Conservation (phyloP, 2,113 vertebrate genomes). For the Atrichornis clamosus region DNA sequence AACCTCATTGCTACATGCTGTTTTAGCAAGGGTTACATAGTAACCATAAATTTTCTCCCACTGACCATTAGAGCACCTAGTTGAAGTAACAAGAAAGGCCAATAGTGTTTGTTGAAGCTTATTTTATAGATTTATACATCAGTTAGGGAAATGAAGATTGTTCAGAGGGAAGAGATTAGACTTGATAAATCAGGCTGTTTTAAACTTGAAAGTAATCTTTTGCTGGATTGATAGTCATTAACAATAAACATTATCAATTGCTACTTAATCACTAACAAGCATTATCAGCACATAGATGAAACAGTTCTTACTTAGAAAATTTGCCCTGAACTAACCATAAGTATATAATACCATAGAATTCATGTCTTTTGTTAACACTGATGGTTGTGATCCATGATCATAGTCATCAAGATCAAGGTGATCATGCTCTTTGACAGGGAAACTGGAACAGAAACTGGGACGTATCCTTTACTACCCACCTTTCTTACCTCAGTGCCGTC, state of each 20-base stretch:
- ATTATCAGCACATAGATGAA: not conserved
- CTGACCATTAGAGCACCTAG: not conserved
- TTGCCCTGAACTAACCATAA: not conserved
- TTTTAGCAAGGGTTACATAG: not conserved
- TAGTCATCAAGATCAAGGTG: not conserved
- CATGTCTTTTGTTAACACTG: not conserved
- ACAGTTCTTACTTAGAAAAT: not conserved
- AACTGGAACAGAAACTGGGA: not conserved
- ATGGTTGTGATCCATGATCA: not conserved
- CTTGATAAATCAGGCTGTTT: not conserved
- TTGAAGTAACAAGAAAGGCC: not conserved
- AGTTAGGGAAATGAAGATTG: not conserved
- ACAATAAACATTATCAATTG: not conserved
- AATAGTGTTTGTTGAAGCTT: not conserved
- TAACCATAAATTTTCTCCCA: not conserved
- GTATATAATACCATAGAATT: not conserved
- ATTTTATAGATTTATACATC: not conserved
- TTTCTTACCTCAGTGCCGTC: not conserved
- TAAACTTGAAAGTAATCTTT: not conserved
- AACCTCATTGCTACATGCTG: not conserved
- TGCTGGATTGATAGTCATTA: not conserved
- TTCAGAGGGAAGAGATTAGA: not conserved
- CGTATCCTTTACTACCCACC: not conserved
- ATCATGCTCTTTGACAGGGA: fast-evolving
- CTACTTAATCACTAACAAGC: not conserved